Evolutionary conservation across 2,888 invertebrate species (phyloP).

Genomic region (Pasiphila rectangulata): DNA sequence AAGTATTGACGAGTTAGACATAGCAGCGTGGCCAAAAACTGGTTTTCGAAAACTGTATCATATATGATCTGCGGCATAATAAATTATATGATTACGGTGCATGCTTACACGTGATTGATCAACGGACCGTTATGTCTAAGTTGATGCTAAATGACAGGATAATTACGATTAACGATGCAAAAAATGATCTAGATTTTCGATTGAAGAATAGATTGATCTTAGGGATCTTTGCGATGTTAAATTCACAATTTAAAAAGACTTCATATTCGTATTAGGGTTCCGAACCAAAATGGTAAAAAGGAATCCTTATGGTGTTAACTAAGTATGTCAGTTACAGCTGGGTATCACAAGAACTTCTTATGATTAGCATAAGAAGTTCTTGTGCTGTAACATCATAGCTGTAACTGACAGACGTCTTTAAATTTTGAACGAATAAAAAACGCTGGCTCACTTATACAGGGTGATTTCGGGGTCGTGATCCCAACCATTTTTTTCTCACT

Average conservation of each 20-base stretch:
- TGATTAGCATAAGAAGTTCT: no score
- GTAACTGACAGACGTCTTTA: no score
- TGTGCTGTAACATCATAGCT: no score
- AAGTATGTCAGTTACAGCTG: no score
- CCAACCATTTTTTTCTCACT: no score
- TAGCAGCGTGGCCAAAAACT: conserved; percentile 15
- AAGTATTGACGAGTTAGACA: conserved; percentile 15
- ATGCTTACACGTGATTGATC: conserved; percentile 38
- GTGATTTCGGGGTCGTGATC: no score
- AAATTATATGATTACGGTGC: conserved; percentile 43
- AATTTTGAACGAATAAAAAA: no score
- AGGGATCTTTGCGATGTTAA: background rate
- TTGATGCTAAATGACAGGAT: conserved; percentile 26
- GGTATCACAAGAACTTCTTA: no score
- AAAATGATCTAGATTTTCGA: conserved; percentile 1
- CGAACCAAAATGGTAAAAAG: no score
- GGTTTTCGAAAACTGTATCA: conserved; percentile 28
- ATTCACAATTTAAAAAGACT: background rate
- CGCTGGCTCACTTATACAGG: no score
- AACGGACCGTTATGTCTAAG: conserved; percentile 44
- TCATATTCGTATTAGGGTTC: no score
- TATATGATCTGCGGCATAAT: conserved; percentile 11
- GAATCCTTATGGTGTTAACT: no score
- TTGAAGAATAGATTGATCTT: background rate
- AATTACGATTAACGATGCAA: conserved; percentile 15